Evolutionary conservation across 2,888 invertebrate species (phyloP).

Genomic region (Morpho helenor): DNA sequence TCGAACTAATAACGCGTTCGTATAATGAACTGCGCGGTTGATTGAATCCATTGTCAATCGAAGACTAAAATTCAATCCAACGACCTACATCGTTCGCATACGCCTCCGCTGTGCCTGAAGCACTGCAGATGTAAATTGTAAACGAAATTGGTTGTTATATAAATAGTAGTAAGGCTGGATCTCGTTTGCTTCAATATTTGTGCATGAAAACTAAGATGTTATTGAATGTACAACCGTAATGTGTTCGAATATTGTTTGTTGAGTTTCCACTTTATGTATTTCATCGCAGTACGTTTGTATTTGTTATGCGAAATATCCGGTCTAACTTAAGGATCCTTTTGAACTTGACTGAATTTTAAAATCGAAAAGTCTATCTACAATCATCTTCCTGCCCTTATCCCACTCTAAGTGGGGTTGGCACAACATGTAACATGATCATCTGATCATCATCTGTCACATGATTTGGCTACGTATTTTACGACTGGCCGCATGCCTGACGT

Average conservation of each 20-base stretch:
- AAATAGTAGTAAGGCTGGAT: slow-evolving; percentile 33
- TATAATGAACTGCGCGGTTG: slow-evolving; percentile 49
- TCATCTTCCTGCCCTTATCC: too few species aligned
- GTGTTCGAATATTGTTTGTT: slow-evolving; percentile 15
- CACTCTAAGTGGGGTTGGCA: too few species aligned
- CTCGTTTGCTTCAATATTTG: slow-evolving; percentile 25
- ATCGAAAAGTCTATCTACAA: too few species aligned
- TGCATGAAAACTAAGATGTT: slow-evolving; percentile 30
- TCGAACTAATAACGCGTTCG: slow-evolving; percentile 40
- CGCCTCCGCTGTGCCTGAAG: slow-evolving; percentile 46
- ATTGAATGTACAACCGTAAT: slow-evolving; percentile 36
- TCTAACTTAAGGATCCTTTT: too few species aligned
- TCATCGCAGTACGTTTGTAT: neutral
- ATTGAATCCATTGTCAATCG: slow-evolving; percentile 56
- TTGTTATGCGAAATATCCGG: too few species aligned
- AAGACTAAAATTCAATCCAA: slow-evolving; percentile 48
- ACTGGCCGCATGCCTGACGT: too few species aligned
- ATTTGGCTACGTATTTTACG: too few species aligned
- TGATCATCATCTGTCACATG: too few species aligned
- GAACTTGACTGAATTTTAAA: too few species aligned
- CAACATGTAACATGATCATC: too few species aligned
- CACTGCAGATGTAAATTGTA: slow-evolving; percentile 46
- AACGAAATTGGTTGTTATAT: slow-evolving; percentile 39
- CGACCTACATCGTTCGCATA: slow-evolving; percentile 56
- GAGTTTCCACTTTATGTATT: slow-evolving; percentile 6